A percentile compares a stretch with the other conserved stretches of the same genome.
phyloP scores from a whole-genome alignment of 2,113 vertebrate genomes.

The Butastur rufipennis region DNA sequence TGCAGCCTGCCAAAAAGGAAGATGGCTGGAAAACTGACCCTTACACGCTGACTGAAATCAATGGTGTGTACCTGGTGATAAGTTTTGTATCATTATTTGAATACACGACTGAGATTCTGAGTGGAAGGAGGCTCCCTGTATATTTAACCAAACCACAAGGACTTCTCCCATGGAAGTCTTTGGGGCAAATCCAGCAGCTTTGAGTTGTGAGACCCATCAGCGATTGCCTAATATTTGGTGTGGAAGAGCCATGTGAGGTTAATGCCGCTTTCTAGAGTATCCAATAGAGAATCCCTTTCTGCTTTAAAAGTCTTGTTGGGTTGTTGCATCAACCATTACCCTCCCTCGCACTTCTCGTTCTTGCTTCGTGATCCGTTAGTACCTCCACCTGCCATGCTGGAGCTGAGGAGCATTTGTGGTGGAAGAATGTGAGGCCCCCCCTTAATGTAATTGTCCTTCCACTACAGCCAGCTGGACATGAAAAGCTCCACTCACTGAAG shows the following conservation, averaged over 20 bases:
- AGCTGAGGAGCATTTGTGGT: background rate
- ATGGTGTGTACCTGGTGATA: constrained; percentile 66
- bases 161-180: background rate
- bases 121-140: background rate
- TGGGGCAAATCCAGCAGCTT: background rate
- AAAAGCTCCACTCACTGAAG: background rate
- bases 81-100: background rate
- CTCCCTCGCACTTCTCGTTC: fast-evolving
- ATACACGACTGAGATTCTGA: background rate
- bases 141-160: background rate
- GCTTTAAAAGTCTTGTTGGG: background rate
- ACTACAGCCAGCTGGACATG: background rate
- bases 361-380: background rate
- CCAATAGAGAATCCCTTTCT: background rate
- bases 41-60: constrained; percentile 81
- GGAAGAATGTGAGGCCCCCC: background rate
- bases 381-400: background rate
- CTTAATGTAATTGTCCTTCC: background rate
- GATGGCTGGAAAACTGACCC: constrained; percentile 88
- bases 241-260: background rate
- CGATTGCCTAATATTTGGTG: background rate
- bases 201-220: background rate
- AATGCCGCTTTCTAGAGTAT: background rate
- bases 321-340: background rate
- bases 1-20: constrained; percentile 85